These are phyloP conservation scores for Synanthedon andrenaeformis DNA, from an alignment of 2,888 invertebrate genomes.

Conservation along the genomic window DNA sequence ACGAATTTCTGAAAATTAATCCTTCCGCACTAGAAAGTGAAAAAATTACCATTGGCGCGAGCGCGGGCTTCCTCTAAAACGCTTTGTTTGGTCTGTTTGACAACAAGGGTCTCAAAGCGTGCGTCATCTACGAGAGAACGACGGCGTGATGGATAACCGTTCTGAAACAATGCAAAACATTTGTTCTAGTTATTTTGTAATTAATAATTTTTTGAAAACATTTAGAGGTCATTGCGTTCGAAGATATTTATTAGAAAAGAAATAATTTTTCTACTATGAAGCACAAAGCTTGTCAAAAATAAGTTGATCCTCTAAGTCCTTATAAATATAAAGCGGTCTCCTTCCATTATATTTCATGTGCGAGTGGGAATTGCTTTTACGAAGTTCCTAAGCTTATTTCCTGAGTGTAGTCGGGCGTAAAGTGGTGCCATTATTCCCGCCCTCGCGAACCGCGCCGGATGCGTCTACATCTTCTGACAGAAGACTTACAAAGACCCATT, in stretches of 20 bases:
- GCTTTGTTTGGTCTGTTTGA: constrained; percentile 94
- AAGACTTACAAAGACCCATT: constrained; percentile 52
- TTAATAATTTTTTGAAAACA: neutral
- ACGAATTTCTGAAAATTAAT: neutral
- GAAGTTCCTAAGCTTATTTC: constrained; percentile 70
- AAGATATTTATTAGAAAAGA: no score
- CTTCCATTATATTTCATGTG: constrained; percentile 64
- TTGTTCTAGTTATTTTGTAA: neutral
- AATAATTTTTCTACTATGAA: neutral
- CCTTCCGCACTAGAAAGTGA: neutral
- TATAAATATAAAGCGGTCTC: constrained; percentile 65
- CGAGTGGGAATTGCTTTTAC: constrained; percentile 65
- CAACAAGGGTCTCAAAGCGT: constrained; percentile 95
- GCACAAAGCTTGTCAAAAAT: constrained; percentile 21
- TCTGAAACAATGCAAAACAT: constrained; percentile 73
- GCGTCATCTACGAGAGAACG: constrained; percentile 98
- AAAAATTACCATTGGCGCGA: constrained; percentile 80
- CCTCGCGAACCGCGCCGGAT: constrained; percentile 26
- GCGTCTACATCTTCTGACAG: constrained; percentile 24
- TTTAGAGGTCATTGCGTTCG: neutral
- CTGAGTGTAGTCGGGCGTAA: constrained; percentile 61
- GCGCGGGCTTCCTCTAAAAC: constrained; percentile 91
- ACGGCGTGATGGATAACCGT: constrained; percentile 95
- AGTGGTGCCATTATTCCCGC: constrained; percentile 61
- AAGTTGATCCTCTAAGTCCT: constrained; percentile 54